Conservation (phyloP, 2,888 invertebrate genomes). For the Aphodius sticticus region DNA sequence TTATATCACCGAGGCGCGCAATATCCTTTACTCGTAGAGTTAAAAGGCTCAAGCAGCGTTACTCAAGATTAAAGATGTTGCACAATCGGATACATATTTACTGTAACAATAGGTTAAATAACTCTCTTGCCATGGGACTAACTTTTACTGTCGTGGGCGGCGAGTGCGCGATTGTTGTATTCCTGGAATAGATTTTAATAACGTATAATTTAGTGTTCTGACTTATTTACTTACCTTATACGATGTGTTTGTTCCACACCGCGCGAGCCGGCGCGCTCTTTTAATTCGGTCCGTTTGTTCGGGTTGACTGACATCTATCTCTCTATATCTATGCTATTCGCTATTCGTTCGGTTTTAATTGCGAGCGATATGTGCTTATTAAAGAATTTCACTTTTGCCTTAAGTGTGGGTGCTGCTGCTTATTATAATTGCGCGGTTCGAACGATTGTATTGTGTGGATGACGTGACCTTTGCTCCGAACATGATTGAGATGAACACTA, state of each 20-base stretch:
- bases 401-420: neutral
- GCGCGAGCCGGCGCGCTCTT: slow-evolving; percentile 7
- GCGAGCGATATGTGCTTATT: slow-evolving; percentile 12
- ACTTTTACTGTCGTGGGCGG: slow-evolving; percentile 39
- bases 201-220: slow-evolving; percentile 41
- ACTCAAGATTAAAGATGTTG: slow-evolving; percentile 38
- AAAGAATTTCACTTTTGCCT: slow-evolving; percentile 22
- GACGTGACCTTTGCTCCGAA: neutral
- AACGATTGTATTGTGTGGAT: neutral
- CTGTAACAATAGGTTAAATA: slow-evolving; percentile 45
- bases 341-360: neutral
- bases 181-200: slow-evolving; percentile 43
- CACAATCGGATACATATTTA: slow-evolving; percentile 43
- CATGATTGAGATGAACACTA: neutral
- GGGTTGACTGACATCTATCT: slow-evolving; percentile 22
- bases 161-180: slow-evolving; percentile 42
- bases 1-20: neutral
- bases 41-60: neutral
- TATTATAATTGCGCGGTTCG: neutral
- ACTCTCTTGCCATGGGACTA: slow-evolving; percentile 32
- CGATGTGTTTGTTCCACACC: slow-evolving; percentile 11
- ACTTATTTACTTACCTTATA: slow-evolving; percentile 18
- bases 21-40: neutral
- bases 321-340: neutral
- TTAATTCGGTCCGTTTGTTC: slow-evolving; percentile 7